phyloP scores from a whole-genome alignment of 2,888 invertebrate genomes.

The Pantelozetes paolii region DNA sequence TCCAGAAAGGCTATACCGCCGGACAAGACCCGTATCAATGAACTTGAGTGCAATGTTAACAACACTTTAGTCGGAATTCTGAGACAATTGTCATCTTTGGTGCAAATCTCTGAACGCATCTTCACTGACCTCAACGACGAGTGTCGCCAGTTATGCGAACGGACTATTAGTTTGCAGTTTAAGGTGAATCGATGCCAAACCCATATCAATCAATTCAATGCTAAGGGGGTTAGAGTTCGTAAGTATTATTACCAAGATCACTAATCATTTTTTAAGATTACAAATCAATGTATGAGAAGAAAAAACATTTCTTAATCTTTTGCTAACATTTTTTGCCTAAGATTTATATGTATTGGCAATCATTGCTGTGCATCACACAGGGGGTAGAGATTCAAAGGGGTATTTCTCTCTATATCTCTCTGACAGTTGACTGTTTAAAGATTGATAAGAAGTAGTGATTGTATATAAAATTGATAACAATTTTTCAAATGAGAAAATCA shows the following conservation, averaged over 20 bases:
- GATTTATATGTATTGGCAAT: no score
- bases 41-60: conserved; percentile 80
- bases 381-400: no score
- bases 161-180: conserved; percentile 63
- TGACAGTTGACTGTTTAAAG: no score
- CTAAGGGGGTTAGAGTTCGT: conserved; percentile 89
- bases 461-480: no score
- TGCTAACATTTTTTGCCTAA: no score
- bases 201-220: conserved; percentile 69
- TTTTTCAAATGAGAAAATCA: no score
- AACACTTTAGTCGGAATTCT: conserved; percentile 77
- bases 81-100: conserved; percentile 76
- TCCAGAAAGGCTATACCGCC: conserved; percentile 62
- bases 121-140: conserved; percentile 74
- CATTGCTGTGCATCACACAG: no score
- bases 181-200: conserved; percentile 59
- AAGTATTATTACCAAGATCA: conserved; percentile 59
- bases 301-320: no score
- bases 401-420: no score
- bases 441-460: no score
- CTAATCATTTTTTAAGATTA: not conserved
- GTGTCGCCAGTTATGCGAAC: conserved; percentile 67
- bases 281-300: not conserved
- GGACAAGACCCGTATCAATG: conserved; percentile 59
- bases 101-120: conserved; percentile 76